These are phyloP conservation scores for Boleophthalmus pectinirostris DNA, from an alignment of 2,113 vertebrate genomes.

Conservation along the genomic window DNA sequence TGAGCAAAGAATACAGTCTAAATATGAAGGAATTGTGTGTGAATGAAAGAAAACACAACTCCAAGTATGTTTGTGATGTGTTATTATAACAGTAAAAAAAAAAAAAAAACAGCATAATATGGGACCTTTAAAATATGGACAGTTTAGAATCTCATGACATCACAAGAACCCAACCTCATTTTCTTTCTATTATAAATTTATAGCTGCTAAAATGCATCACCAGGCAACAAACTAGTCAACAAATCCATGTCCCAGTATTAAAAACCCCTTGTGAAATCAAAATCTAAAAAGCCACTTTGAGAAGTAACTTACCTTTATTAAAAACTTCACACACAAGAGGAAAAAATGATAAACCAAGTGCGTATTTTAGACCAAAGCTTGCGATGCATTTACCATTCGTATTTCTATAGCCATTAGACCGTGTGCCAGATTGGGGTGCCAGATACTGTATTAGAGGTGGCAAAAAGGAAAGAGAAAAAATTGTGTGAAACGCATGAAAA, in stretches of 20 bases:
- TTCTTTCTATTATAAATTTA: background rate
- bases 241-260: slow-evolving; percentile 9
- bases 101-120: too few relatives aligned
- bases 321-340: slow-evolving; percentile 9
- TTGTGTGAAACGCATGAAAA: slow-evolving; percentile 23
- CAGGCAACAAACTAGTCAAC: slow-evolving; percentile 18
- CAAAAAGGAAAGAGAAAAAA: slow-evolving; percentile 30
- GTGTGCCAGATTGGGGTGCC: slow-evolving; percentile 47
- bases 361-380: slow-evolving; percentile 37
- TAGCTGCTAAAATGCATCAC: background rate
- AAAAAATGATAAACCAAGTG: slow-evolving; percentile 5
- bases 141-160: too few relatives aligned
- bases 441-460: slow-evolving; percentile 43
- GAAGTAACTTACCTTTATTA: slow-evolving; percentile 5
- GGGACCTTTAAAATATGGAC: too few relatives aligned
- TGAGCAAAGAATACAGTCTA: too few relatives aligned
- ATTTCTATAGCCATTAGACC: slow-evolving; percentile 26
- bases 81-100: too few relatives aligned
- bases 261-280: background rate
- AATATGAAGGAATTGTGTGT: too few relatives aligned
- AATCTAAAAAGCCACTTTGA: background rate
- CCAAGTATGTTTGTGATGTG: too few relatives aligned
- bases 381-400: slow-evolving; percentile 46
- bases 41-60: too few relatives aligned
- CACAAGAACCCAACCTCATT: too few relatives aligned